Conservation (phyloP, 2,888 invertebrate species). For the Caenorhabditis sinica region DNA sequence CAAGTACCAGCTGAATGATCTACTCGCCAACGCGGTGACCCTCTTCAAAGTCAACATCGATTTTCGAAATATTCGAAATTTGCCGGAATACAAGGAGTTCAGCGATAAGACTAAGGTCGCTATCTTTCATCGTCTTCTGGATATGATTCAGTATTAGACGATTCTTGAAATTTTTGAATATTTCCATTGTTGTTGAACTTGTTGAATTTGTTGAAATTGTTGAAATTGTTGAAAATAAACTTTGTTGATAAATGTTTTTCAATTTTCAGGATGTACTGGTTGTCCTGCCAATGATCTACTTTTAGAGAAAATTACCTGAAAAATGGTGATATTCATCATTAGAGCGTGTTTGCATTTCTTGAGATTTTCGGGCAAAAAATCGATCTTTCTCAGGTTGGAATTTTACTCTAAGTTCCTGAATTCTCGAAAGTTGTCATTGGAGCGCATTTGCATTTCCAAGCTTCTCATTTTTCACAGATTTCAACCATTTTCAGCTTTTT, state of each 20-base stretch:
- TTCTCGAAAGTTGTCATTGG: too few species aligned
- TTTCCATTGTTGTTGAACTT: not conserved
- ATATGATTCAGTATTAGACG: not conserved
- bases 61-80: not conserved
- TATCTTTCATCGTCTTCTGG: constrained; percentile 3
- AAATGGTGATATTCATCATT: too few species aligned
- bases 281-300: too few species aligned
- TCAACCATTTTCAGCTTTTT: too few species aligned
- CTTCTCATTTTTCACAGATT: too few species aligned
- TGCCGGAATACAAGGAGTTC: not conserved
- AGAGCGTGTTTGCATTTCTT: too few species aligned
- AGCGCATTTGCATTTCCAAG: too few species aligned
- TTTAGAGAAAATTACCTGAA: too few species aligned
- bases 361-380: too few species aligned
- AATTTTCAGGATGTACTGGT: too few species aligned
- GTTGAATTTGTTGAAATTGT: constrained; percentile 4
- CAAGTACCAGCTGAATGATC: not conserved
- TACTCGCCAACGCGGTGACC: not conserved
- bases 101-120: not conserved
- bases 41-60: not conserved
- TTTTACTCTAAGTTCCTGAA: too few species aligned
- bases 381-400: too few species aligned
- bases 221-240: constrained; percentile 1
- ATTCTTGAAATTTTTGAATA: not conserved
- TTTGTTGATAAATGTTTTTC: not conserved